Base-by-base conservation (phyloP, 2,888 invertebrate species). In the Lochmaea capreae region DNA sequence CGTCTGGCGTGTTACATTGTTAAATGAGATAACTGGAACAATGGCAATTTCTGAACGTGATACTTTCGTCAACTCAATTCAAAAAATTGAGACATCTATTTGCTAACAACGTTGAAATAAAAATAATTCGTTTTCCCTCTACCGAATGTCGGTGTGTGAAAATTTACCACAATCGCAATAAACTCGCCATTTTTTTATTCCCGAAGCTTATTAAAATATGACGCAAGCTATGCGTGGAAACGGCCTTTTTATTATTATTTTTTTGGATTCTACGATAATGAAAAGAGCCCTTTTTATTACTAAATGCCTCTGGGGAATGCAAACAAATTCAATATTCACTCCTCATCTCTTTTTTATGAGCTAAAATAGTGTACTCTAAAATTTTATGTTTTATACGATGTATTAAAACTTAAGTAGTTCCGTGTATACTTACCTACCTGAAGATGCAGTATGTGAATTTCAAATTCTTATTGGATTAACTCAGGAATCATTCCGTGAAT, bases 271-370 rank as follows among this genome's bases (percentile, higher is more conserved):
- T 68, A 68, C 49, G 68, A 61, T 68, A 68, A 68, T 61, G 68
- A 68, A 68, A 58, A 61, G 68, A 61, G 49, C 26, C 33, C 16
- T 59, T 68, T 68, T 61, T 46, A 46, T 46, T 43, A 33, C 58
- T n/a, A 33, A 68, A 61, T 33, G 61, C 46, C 61, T 61, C 59
- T 49, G n/a, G 46, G 33, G 61, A 49, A 68, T 68, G 61, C 59
- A 68, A 68, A 68, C 61, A 68, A 67, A 67, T 68, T 68, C 68
- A 68, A 68, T 68, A 68, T 68, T 68, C 68, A 61, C 68, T 61
- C 14, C 68, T 54, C 68, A 46, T 61, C 33, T 61, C 14, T 3
- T 33, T 59, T 68, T 68, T 68, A 68, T 68, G 61, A 33, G 33
- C 42, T 22, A n/a, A 61, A 68, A 46, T 61, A 59, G 68, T 68